Base-by-base conservation (phyloP, 2,113 vertebrate species). In the Scomber japonicus region DNA sequence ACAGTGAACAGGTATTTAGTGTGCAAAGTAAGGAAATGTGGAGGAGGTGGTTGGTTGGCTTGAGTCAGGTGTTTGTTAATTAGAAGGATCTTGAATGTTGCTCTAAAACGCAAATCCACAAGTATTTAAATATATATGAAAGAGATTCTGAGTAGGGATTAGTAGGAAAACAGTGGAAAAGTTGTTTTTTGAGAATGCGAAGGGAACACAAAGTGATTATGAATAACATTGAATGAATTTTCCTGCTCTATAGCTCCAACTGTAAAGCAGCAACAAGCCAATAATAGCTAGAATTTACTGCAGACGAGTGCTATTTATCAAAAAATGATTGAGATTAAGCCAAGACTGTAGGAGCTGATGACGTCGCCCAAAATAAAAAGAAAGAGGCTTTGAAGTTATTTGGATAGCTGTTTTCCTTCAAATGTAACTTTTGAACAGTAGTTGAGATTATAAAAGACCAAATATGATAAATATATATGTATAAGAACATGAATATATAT, bases 381-480 rank as follows among this genome's bases (percentile, higher is more conserved):
- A 7, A 40, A 9, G 35, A 40, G 35, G 35, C 35, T 9, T 24
- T 48, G 5, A 46, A 24, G 6, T 54, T 35, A 44, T 17, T 21
- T 15, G 13, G 50, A 73, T 21, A 2, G 5, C 63, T 78, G 19
- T 77, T 21, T 55, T 70, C 10, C 24, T 17, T 21, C 11, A 48
- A 30, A 0, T 75, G 71, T 57, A 48, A 51, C 61, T 44, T 66
- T 17, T 64, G 56, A 61, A 57, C 17, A 63, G 2, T 70, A 63
- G 5, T 40, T 50, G 65, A 80, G 45, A 60, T 76, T 55, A 71
- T 54, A 45, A 64, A 64, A 74, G 56, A 71, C 63, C 54, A 78
- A 78, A 78, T 84, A 71, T 80, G 76, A 51, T 80, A 75, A 57
- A 57, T 16, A 63, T 51, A 17, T 60, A 64, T 82, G 79, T 81